Conservation (phyloP, 2,888 invertebrate species). For the Caenorhabditis angaria region DNA sequence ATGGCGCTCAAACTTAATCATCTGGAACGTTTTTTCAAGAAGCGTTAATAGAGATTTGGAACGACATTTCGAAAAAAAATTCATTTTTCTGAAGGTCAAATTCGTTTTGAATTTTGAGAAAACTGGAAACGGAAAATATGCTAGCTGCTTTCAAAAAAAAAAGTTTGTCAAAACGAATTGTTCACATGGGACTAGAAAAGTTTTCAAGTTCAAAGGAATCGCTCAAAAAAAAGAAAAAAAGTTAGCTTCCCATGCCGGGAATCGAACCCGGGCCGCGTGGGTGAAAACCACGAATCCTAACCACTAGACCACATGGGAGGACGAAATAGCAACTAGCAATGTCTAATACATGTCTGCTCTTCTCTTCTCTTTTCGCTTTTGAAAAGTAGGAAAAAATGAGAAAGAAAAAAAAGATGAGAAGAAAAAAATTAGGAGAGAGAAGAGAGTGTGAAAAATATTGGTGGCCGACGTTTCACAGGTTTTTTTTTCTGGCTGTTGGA, state of each 20-base stretch:
- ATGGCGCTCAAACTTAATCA: not conserved
- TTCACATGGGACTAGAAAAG: not conserved
- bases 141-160: not conserved
- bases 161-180: not conserved
- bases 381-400: not conserved
- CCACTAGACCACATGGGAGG: constrained; percentile 68
- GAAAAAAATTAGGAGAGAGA: not conserved
- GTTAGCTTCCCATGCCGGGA: constrained; percentile 66
- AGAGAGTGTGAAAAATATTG: not conserved
- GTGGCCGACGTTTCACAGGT: not conserved
- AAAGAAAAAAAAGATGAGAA: not conserved
- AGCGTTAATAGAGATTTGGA: not conserved
- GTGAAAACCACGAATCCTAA: constrained; percentile 70
- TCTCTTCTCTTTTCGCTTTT: not conserved
- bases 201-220: not conserved
- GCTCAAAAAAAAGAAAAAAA: constrained; percentile 10
- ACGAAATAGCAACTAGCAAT: not conserved
- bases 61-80: too few relatives aligned
- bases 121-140: not conserved
- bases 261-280: constrained; percentile 70
- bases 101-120: not conserved
- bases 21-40: constrained; percentile 4
- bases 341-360: not conserved
- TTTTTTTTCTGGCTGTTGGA: not conserved
- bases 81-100: not conserved